Evolutionary conservation across 2,113 vertebrate species (phyloP).

Genomic region (Daboia siamensis): DNA sequence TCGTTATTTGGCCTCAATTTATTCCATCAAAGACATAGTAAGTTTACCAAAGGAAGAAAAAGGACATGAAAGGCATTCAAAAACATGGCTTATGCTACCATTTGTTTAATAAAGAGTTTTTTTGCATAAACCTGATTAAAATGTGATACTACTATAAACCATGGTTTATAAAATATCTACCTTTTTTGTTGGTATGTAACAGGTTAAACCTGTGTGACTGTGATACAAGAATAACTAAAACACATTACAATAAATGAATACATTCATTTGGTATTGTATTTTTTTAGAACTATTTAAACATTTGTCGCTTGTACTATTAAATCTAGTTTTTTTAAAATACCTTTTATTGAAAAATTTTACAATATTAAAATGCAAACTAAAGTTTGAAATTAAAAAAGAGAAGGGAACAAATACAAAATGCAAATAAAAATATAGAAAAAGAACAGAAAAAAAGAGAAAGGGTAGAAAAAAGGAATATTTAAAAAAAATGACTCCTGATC

Average conservation of each 20-base stretch:
- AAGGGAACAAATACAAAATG: not conserved
- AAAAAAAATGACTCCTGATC: not conserved
- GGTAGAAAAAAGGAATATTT: not conserved
- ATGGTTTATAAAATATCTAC: not conserved
- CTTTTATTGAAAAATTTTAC: not conserved
- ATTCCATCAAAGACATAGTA: not conserved
- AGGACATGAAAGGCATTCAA: not conserved
- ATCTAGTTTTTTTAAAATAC: not conserved
- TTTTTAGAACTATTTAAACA: not conserved
- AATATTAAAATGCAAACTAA: not conserved
- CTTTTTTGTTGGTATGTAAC: not conserved
- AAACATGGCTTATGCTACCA: not conserved
- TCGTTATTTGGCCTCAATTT: not conserved
- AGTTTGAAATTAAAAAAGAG: not conserved
- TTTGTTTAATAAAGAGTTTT: not conserved
- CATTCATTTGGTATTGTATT: not conserved
- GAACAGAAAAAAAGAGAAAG: not conserved
- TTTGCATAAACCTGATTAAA: not conserved
- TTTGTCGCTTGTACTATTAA: not conserved
- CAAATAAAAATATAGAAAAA: not conserved
- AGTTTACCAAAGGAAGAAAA: not conserved
- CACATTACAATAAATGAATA: not conserved
- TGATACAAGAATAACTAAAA: not conserved
- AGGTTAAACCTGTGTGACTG: not conserved
- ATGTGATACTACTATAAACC: not conserved